phyloP scores from a whole-genome alignment of 2,797 vertebrate species.

The Paedocypris micromegethes region DNA sequence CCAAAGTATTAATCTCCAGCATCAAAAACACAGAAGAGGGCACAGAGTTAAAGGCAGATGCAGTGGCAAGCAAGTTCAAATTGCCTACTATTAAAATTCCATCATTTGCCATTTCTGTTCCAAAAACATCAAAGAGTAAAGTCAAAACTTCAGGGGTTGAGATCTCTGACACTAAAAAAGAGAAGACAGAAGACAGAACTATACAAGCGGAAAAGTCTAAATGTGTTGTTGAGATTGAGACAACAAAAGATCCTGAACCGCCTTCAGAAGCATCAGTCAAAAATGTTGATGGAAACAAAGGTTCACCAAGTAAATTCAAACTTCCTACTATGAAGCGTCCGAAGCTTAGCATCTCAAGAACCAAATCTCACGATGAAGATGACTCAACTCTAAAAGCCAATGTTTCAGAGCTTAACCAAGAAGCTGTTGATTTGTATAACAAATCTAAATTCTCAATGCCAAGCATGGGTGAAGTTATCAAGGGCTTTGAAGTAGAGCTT shows the following conservation, averaged over 20 bases:
- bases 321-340: slow-evolving; percentile 64
- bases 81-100: slow-evolving; percentile 60
- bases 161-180: slow-evolving; percentile 10
- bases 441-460: slow-evolving; percentile 66
- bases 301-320: slow-evolving; percentile 67
- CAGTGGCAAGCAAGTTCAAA: slow-evolving; percentile 38
- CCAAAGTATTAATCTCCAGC: slow-evolving; percentile 14
- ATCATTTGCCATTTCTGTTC: slow-evolving; percentile 48
- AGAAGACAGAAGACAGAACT: background rate
- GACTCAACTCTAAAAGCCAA: slow-evolving; percentile 41
- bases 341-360: slow-evolving; percentile 56
- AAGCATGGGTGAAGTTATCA: slow-evolving; percentile 63
- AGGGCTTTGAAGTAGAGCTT: slow-evolving; percentile 65
- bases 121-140: slow-evolving; percentile 29
- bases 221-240: slow-evolving; percentile 7
- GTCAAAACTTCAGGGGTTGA: slow-evolving; percentile 14
- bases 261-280: slow-evolving; percentile 35
- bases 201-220: slow-evolving; percentile 1
- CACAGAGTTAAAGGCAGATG: slow-evolving; percentile 7
- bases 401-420: slow-evolving; percentile 28
- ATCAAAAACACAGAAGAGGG: slow-evolving; percentile 23
- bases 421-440: slow-evolving; percentile 49
- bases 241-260: slow-evolving; percentile 25
- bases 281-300: slow-evolving; percentile 29
- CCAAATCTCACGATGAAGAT: slow-evolving; percentile 52